Percentiles rank a stretch among this genome's conserved stretches.
These are phyloP conservation scores for Chelon auratus DNA, from an alignment of 2,797 vertebrate species.

Conservation along the genomic window DNA sequence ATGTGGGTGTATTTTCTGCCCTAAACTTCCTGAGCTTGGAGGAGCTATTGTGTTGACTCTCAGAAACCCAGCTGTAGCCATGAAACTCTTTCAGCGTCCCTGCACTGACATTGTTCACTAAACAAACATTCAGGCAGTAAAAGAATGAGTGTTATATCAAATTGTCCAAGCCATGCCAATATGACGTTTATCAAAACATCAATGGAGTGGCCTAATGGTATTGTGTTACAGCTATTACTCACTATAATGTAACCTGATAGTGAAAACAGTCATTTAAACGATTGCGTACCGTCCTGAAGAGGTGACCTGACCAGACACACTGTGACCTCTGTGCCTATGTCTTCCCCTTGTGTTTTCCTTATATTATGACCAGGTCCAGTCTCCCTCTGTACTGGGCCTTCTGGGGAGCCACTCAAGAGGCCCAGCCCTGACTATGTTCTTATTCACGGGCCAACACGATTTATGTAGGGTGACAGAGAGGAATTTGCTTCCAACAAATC, in stretches of 20 bases:
- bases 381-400: conserved; percentile 43
- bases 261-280: conserved; percentile 60
- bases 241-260: conserved; percentile 67
- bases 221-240: conserved; percentile 65
- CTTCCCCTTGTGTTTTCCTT: conserved; percentile 58
- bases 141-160: conserved; percentile 25
- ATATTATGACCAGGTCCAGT: conserved; percentile 50
- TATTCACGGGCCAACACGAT: conserved; percentile 75
- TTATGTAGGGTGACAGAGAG: conserved; percentile 85
- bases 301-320: conserved; percentile 70
- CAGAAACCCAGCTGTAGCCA: conserved; percentile 38
- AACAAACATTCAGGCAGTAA: conserved; percentile 32
- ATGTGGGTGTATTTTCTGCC: conserved; percentile 73
- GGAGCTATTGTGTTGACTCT: conserved; percentile 63
- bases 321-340: conserved; percentile 65
- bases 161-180: conserved; percentile 33
- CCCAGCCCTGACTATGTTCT: conserved; percentile 58
- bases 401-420: conserved; percentile 56
- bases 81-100: conserved; percentile 33
- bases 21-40: conserved; percentile 66
- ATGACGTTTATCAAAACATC: conserved; percentile 64
- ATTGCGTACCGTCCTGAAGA: conserved; percentile 54
- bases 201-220: conserved; percentile 33
- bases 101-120: conserved; percentile 14
- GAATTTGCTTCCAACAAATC: conserved; percentile 83